Evolutionary conservation across 2,888 invertebrate genomes (phyloP).

Genomic region (Nomada lathburiana): DNA sequence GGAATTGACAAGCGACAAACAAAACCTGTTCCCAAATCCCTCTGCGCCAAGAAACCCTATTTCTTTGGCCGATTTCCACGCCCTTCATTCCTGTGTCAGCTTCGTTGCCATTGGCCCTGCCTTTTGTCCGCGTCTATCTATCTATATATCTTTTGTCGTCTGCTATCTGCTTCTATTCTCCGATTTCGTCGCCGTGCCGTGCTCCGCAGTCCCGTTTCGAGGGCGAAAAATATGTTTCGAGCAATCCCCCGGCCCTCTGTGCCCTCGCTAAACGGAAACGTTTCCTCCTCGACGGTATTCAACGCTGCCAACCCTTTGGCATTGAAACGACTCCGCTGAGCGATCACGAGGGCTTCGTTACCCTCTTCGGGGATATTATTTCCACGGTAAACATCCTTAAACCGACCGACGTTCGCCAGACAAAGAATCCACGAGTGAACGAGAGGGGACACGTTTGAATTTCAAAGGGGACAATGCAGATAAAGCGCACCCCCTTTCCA

Average conservation of each 20-base stretch:
- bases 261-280: background rate
- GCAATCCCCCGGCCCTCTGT: background rate
- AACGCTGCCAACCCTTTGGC: slow-evolving; percentile 23
- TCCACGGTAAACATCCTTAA: slow-evolving; percentile 12
- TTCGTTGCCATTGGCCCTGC: background rate
- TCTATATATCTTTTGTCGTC: slow-evolving; percentile 6
- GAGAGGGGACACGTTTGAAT: slow-evolving; percentile 19
- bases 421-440: too few relatives aligned
- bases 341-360: slow-evolving; percentile 17
- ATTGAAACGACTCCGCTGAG: slow-evolving; percentile 1
- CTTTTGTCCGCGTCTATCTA: background rate
- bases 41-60: slow-evolving; percentile 30
- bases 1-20: slow-evolving; percentile 69
- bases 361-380: slow-evolving; percentile 27
- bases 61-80: slow-evolving; percentile 22
- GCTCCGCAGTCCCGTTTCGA: background rate
- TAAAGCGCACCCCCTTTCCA: background rate
- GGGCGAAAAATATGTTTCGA: slow-evolving; percentile 9
- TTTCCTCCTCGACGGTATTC: background rate
- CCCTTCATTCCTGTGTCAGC: slow-evolving; percentile 36
- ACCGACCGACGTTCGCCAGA: background rate
- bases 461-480: slow-evolving; percentile 15
- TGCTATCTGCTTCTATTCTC: background rate
- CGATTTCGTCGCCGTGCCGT: background rate
- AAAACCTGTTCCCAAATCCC: slow-evolving; percentile 59